A percentile compares a stretch with the other conserved stretches of the same genome.
Conservation (phyloP, 1,140 invertebrate genomes). For the Panulirus ornatus region DNA sequence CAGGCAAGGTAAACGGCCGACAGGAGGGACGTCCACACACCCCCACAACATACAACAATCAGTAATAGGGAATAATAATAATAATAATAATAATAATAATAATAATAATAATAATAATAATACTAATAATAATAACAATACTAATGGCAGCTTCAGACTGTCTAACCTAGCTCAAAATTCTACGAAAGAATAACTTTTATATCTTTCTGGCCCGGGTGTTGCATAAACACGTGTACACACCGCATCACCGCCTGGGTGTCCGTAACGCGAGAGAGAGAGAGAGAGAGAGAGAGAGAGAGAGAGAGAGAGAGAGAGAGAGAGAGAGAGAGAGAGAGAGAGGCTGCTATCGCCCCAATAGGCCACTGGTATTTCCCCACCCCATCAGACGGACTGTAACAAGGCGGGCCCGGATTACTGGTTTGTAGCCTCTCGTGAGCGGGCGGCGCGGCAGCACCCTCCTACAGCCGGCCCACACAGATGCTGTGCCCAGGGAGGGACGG, state of each 20-base stretch:
- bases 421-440: no score
- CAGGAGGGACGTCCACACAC: background rate
- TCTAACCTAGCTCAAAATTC: background rate
- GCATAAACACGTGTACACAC: no score
- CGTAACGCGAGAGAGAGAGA: background rate
- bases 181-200: no score
- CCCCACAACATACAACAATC: background rate
- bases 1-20: conserved; percentile 28
- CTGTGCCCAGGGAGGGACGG: no score
- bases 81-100: background rate
- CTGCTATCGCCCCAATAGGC: no score
- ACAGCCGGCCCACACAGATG: background rate
- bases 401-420: no score
- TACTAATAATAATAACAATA: background rate
- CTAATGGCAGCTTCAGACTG: background rate
- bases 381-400: no score
- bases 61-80: background rate
- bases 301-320: background rate
- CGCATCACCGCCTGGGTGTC: background rate
- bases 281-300: background rate
- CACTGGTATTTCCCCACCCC: no score
- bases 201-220: no score
- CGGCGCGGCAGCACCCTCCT: background rate
- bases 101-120: conserved; percentile 7
- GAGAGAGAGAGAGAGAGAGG: background rate